These are phyloP conservation scores for Salvelinus sp. DNA, from an alignment of 2,113 vertebrate species.

Conservation along the genomic window DNA sequence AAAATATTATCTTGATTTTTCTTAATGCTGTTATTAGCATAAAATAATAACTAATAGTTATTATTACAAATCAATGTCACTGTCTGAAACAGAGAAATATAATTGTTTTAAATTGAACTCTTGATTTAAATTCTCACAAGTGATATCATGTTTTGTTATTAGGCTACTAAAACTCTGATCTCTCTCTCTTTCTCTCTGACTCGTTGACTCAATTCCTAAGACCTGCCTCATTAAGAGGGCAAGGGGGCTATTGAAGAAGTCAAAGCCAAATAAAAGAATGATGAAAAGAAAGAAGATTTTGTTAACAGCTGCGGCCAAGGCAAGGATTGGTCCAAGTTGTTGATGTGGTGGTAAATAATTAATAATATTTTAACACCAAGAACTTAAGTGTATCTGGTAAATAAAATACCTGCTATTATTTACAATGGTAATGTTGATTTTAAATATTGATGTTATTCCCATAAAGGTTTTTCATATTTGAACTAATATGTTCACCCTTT, in stretches of 20 bases:
- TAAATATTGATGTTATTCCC: conserved; percentile 33
- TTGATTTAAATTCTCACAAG: too few species aligned
- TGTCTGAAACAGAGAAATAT: too few species aligned
- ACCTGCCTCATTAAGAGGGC: background rate
- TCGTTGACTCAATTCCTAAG: background rate
- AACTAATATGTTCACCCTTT: conserved; percentile 43
- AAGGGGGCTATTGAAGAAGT: conserved; percentile 35
- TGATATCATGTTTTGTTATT: background rate
- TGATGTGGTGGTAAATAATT: conserved; percentile 7
- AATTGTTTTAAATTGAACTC: too few species aligned
- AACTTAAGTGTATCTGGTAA: background rate
- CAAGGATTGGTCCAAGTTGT: conserved; percentile 60
- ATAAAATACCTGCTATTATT: background rate
- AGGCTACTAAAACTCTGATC: background rate
- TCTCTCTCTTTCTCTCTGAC: background rate
- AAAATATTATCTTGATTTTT: too few species aligned
- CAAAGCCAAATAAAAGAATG: conserved; percentile 18
- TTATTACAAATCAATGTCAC: too few species aligned
- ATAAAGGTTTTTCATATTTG: conserved; percentile 17
- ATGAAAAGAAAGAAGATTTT: conserved; percentile 17
- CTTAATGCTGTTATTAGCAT: too few species aligned
- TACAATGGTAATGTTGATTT: accelerated
- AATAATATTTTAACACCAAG: background rate
- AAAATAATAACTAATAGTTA: too few species aligned
- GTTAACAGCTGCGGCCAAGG: conserved; percentile 46